phyloP scores from a whole-genome alignment of 2,113 vertebrate species.

The cattle (Bos taurus) region ARS-UCD2.0 NC_037345.1:26184501-26185000 shows the following conservation, averaged over 20 bases:
- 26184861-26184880: background rate
- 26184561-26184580: background rate
- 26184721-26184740: background rate
- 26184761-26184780: background rate
- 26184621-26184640: background rate
- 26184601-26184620: background rate
- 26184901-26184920: background rate
- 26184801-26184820: background rate
- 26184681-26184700: background rate
- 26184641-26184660: background rate
- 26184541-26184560: background rate
- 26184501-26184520: background rate
- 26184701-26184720: background rate
- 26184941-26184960: slow-evolving; percentile 9
- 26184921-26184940: background rate
- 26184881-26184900: slow-evolving; percentile 7
- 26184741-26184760: background rate
- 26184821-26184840: background rate
- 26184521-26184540: background rate
- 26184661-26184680: background rate
- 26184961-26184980: background rate
- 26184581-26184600: background rate
- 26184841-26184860: slow-evolving; percentile 21
- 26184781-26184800: background rate
- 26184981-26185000: background rate